Evolutionary conservation across 2,113 vertebrate genomes (phyloP), one percentile per base, ranked within the genome.

Genomic region (Crotophaga sulcirostris): DNA sequence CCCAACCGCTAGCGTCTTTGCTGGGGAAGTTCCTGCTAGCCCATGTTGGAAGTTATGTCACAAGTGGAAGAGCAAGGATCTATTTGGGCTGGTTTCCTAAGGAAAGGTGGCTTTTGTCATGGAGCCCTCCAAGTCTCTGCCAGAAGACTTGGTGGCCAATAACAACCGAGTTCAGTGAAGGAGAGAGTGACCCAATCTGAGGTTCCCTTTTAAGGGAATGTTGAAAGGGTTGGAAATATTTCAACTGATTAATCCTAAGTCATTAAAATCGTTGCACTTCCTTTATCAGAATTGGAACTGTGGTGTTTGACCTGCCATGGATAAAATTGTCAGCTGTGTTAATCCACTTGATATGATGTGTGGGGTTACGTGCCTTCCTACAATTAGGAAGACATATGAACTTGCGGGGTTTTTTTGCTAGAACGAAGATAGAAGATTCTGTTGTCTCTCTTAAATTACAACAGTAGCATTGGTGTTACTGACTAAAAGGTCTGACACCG

Each of bases 191-290:
- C 33, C 10, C 56, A 72, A 1, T 44, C 34, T 56, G 20, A 87
- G 16, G 40, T 91, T 96, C 51, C 86, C 86, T 93, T 97, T 90
- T 87, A 95, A 93, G 93, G 86, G 29, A 94, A 77, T 49, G 56
- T 84, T 95, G 69, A 40, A 93, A 78, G 60, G 31, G 15, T 67
- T 93, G 93, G 91, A 94, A 93, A 56, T 90, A 84, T 6, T 90
- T 94, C 73, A 86, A 11, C 38, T 82, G 78, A 94, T 96, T 64
- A 7, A 86, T 80, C 63, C 38, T 91, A 96, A 88, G 59, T 93
- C 72, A 70, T 83, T 91, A 25, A 29, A 83, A 55, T 77, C 60
- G 28, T 63, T 80, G 36, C 36, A 72, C 31, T 89, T 94, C 3
- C 0, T 93, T 93, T 94, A 92, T 94, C 82, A 75, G 68, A 89